These are phyloP conservation scores for Geothlypis trichas DNA, from an alignment of 2,113 vertebrate species.

Conservation along the genomic window DNA sequence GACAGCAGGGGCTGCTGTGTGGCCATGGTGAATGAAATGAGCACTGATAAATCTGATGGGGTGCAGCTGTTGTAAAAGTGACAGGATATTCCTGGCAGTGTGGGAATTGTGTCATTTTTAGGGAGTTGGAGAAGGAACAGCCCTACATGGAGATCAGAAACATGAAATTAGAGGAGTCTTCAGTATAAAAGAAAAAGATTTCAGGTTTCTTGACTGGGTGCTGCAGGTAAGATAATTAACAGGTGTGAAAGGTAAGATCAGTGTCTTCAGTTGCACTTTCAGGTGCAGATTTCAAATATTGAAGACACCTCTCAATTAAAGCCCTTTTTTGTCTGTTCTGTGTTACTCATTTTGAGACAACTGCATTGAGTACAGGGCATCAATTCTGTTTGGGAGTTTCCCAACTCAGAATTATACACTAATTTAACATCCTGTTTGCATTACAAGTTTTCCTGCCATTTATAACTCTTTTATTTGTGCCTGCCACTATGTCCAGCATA, in stretches of 20 bases:
- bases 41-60: fast-evolving
- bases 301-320: background rate
- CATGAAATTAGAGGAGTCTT: too few species aligned
- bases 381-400: background rate
- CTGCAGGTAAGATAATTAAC: background rate
- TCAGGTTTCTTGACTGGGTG: too few species aligned
- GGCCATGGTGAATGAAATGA: background rate
- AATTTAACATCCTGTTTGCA: background rate
- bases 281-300: background rate
- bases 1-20: background rate
- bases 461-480: background rate
- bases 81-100: fast-evolving
- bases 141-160: too few species aligned
- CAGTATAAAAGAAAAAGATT: too few species aligned
- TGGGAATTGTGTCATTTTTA: background rate
- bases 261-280: background rate
- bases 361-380: background rate
- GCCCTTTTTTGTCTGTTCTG: background rate
- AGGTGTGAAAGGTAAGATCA: background rate
- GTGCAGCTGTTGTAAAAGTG: background rate
- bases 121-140: background rate
- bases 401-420: background rate
- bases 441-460: background rate
- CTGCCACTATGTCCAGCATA: background rate
- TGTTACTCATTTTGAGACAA: background rate